A percentile compares a stretch with the other conserved stretches of the same genome.
Evolutionary conservation across 2,888 invertebrate species (phyloP).

Genomic region (Brachypalpus laphriformis): DNA sequence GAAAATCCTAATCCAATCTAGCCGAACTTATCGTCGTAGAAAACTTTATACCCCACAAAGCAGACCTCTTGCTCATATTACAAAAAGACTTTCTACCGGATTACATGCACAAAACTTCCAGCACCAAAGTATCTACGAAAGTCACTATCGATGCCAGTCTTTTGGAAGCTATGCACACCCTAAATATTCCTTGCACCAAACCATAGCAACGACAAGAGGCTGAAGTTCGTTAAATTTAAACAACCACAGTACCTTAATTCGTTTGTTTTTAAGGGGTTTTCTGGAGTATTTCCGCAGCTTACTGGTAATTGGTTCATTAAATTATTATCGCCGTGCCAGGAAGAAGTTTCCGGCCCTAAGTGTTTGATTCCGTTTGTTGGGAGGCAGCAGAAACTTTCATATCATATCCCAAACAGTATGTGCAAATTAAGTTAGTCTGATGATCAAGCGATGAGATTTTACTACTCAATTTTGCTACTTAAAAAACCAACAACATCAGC

Average conservation of each 20-base stretch:
- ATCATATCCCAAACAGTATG: slow-evolving; percentile 5
- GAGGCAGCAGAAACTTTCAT: background rate
- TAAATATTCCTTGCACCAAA: background rate
- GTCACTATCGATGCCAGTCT: slow-evolving; percentile 12
- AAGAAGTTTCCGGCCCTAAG: slow-evolving; percentile 32
- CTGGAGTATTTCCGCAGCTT: slow-evolving; percentile 30
- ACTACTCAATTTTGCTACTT: slow-evolving; percentile 16
- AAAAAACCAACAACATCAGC: background rate
- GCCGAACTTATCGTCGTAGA: background rate
- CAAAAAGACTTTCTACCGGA: slow-evolving; percentile 15
- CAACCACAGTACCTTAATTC: slow-evolving; percentile 26
- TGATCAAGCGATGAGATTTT: slow-evolving; percentile 26
- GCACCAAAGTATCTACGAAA: slow-evolving; percentile 29
- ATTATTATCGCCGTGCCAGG: slow-evolving; percentile 32
- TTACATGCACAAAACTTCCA: slow-evolving; percentile 40
- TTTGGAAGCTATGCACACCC: background rate
- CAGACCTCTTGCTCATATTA: slow-evolving; percentile 21
- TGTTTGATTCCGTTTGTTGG: slow-evolving; percentile 24
- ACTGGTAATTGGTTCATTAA: slow-evolving; percentile 53
- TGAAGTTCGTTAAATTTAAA: slow-evolving; percentile 18
- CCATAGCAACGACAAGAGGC: background rate
- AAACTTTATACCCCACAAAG: slow-evolving; percentile 15
- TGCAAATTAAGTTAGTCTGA: slow-evolving; percentile 17
- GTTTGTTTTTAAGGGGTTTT: background rate
- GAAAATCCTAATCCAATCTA: slow-evolving; percentile 18